phyloP scores from a whole-genome alignment of 1,140 invertebrate species.

The Lycorma delicatula region DNA sequence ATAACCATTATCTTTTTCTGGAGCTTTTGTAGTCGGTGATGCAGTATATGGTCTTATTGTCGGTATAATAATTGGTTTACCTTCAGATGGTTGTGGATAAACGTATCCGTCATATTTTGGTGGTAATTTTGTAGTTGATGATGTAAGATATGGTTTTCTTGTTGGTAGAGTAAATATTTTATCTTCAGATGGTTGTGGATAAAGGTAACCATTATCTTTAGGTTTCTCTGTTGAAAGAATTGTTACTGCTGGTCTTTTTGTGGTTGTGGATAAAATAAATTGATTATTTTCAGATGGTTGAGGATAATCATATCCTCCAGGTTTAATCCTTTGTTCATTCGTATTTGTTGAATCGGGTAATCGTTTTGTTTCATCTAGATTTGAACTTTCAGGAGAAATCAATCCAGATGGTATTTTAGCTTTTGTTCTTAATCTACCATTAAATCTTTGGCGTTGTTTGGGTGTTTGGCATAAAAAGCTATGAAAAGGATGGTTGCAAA shows the following conservation, averaged over 20 bases:
- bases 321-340: background rate
- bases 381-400: background rate
- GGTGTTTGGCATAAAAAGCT: constrained; percentile 22
- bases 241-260: background rate
- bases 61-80: no score
- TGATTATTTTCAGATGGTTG: background rate
- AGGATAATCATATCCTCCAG: background rate
- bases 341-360: background rate
- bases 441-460: constrained; percentile 12
- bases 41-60: no score
- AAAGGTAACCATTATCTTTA: background rate
- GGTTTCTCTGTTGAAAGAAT: background rate
- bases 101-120: no score
- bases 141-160: background rate
- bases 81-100: no score
- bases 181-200: background rate
- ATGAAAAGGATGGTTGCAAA: constrained; percentile 22
- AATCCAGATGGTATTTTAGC: constrained; percentile 14
- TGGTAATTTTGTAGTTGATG: no score
- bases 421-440: constrained; percentile 16
- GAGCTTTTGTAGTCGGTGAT: no score
- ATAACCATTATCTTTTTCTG: no score
- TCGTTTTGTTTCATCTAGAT: background rate
- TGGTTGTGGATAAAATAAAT: background rate
- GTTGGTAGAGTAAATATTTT: background rate